These are phyloP conservation scores for Desmophyllum pertusum DNA, from an alignment of 92 coral and sea anemone genomes.

Conservation along the genomic window DNA sequence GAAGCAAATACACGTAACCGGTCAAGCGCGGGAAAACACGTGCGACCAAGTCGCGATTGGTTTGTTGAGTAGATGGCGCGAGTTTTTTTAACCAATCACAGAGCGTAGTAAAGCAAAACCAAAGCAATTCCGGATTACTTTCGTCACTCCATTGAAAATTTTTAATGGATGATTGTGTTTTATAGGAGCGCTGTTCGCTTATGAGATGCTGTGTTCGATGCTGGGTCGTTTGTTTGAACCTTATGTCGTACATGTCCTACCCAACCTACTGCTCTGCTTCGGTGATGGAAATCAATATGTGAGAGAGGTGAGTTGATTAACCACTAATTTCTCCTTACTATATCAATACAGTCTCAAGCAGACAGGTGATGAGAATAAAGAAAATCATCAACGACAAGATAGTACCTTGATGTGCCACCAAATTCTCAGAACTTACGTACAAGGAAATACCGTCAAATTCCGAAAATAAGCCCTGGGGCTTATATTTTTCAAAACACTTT, in stretches of 20 bases:
- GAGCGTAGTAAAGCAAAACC: too few relatives aligned
- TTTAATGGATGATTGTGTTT: neutral
- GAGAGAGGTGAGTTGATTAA: conserved; percentile 74
- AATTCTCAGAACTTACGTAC: neutral
- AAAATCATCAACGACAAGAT: neutral
- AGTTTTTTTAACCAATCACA: too few relatives aligned
- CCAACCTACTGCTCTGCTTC: conserved; percentile 93
- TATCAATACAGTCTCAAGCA: neutral
- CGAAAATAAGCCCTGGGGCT: too few relatives aligned
- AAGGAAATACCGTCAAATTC: too few relatives aligned
- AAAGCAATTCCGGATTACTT: too few relatives aligned
- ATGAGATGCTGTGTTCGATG: conserved; percentile 97
- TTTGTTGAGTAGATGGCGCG: too few relatives aligned
- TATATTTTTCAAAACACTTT: too few relatives aligned
- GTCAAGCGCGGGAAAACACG: too few relatives aligned
- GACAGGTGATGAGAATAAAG: neutral
- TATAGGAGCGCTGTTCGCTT: conserved; percentile 94
- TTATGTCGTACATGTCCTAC: conserved; percentile 91
- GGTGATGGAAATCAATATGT: conserved; percentile 97
- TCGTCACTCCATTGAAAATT: too few relatives aligned
- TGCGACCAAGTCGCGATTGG: too few relatives aligned
- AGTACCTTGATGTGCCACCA: neutral
- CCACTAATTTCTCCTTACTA: neutral
- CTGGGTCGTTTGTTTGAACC: conserved; percentile 96
- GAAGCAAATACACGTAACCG: too few relatives aligned